Evolutionary conservation across 1,140 invertebrate species (phyloP).

Genomic region (Artemia franciscana): DNA sequence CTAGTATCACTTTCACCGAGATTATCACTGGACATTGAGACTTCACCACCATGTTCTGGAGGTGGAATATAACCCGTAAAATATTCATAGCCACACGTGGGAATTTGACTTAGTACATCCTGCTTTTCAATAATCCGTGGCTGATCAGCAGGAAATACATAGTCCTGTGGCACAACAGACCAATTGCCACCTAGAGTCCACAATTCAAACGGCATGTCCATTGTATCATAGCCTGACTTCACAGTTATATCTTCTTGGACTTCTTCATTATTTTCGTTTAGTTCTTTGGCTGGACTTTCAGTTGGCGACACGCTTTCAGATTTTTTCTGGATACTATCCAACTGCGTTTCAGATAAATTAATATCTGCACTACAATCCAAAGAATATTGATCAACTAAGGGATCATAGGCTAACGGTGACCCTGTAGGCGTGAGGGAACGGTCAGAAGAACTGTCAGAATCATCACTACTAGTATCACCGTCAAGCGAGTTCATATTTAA

Average conservation of each 20-base stretch:
- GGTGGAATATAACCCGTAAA: not conserved
- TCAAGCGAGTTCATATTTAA: too few relatives aligned
- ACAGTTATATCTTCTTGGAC: not conserved
- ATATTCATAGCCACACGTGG: not conserved
- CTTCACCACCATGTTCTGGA: not conserved
- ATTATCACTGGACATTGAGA: not conserved
- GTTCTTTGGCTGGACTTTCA: not conserved
- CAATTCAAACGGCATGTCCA: not conserved
- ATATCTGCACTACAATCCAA: not conserved
- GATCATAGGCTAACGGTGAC: not conserved
- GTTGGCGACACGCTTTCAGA: not conserved
- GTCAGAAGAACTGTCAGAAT: not conserved
- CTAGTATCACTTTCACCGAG: not conserved
- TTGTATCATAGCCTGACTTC: not conserved
- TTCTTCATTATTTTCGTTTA: not conserved
- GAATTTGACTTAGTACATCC: not conserved
- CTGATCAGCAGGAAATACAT: not conserved
- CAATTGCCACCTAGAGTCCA: not conserved
- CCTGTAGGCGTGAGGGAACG: not conserved
- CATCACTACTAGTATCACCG: not conserved
- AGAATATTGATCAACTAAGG: not conserved
- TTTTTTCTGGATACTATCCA: not conserved
- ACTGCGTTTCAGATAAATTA: not conserved
- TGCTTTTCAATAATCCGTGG: not conserved
- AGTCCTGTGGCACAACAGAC: not conserved